Conservation (phyloP, 2,113 vertebrate species). For the Onychorhynchus coronatus region DNA sequence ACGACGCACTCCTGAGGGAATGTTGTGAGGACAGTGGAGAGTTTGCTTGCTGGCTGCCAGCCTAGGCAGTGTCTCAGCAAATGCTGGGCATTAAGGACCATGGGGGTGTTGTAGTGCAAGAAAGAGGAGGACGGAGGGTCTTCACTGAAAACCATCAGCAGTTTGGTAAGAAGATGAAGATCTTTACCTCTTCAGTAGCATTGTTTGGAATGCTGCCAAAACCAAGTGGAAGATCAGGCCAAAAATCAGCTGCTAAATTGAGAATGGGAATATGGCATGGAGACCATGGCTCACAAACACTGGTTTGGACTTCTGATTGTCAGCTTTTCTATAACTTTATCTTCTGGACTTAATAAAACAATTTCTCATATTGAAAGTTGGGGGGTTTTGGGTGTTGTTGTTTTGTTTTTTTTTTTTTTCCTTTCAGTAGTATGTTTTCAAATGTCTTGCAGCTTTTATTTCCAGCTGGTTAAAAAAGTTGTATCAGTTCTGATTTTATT, state of each 20-base stretch:
- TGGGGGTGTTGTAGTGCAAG: neutral
- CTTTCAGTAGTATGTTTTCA: neutral
- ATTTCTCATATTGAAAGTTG: neutral
- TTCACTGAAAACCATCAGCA: neutral
- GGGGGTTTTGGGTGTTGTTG: no score
- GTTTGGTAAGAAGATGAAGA: neutral
- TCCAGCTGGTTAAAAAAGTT: neutral
- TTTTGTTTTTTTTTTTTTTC: neutral
- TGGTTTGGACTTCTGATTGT: neutral
- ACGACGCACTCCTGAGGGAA: neutral
- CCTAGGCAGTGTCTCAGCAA: neutral
- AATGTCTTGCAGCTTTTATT: neutral
- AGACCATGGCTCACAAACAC: accelerated
- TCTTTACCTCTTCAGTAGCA: neutral
- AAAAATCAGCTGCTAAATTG: neutral
- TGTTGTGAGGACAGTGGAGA: neutral
- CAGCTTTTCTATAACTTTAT: neutral
- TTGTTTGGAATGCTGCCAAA: neutral
- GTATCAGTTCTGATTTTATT: neutral
- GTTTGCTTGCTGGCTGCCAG: neutral
- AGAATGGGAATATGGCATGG: neutral
- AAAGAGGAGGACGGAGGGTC: neutral
- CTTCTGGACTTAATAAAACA: neutral
- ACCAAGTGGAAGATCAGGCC: neutral
- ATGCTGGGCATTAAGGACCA: neutral